Percentiles rank a stretch among this genome's conserved stretches.
Conservation (phyloP, 2,888 invertebrate species). For the Cephus spinipes region DNA sequence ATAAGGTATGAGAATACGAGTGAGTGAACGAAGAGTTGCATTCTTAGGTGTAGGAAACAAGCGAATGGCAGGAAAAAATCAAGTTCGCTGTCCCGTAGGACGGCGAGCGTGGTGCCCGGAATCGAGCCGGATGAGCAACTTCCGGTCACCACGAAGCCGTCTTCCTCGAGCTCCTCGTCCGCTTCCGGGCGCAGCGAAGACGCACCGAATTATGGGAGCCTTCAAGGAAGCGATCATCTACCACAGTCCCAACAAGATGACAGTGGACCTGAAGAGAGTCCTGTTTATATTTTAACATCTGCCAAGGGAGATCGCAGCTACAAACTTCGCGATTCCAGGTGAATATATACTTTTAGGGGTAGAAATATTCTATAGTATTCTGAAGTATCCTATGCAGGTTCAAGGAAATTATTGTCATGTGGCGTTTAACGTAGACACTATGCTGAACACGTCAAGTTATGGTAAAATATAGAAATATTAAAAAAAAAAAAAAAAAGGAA, state of each 20-base stretch:
- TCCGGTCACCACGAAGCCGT: conserved; percentile 44
- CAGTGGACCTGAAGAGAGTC: conserved; percentile 63
- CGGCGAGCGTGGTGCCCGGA: conserved; percentile 58
- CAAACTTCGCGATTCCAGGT: conserved; percentile 82
- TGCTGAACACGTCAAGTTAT: too few relatives aligned
- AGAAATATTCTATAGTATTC: neutral
- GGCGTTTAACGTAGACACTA: too few relatives aligned
- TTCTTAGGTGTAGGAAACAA: conserved; percentile 60
- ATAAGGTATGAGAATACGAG: neutral
- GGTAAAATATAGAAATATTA: too few relatives aligned
- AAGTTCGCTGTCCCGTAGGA: conserved; percentile 61
- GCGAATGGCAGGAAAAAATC: conserved; percentile 62
- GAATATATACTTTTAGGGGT: conserved; percentile 26
- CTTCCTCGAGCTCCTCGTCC: conserved; percentile 62
- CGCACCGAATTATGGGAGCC: conserved; percentile 53
- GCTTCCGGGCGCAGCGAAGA: conserved; percentile 63
- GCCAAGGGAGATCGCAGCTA: conserved; percentile 68
- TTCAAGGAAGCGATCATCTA: conserved; percentile 60
- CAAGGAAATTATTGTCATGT: too few relatives aligned
- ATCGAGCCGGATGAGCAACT: conserved; percentile 48
- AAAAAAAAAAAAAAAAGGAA: too few relatives aligned
- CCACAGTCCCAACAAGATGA: conserved; percentile 60
- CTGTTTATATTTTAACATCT: conserved; percentile 61
- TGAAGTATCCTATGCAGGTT: too few relatives aligned
- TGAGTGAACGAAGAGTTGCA: conserved; percentile 5